Evolutionary conservation across 2,113 vertebrate genomes (phyloP), one percentile per base, ranked within the genome.

Genomic region (Mus musculus): DNA sequence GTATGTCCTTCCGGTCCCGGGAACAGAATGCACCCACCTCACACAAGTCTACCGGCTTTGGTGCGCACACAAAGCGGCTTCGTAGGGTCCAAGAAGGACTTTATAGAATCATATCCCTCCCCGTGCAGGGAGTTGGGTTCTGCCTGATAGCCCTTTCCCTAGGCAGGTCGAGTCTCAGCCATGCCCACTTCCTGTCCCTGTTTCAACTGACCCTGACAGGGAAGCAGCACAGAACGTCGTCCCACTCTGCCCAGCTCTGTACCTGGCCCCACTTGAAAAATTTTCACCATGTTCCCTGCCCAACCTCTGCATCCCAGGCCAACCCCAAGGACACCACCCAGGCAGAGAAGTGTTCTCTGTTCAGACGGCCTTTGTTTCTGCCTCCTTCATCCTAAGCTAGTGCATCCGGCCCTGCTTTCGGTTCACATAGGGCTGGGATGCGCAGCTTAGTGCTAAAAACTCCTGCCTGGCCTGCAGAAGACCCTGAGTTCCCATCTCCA

Each of bases 321-420:
- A n/a, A 39, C 9, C n/a, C 30, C 56, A 3, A 0, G 69, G 9
- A n/a, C 3, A 16, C 52, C 8, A 0, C 42, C 13, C 0, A 0
- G 22, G 46, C 4, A 65, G 72, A 52, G 59, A 61, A 4, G 2
- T 0, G 22, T 26, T 28, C 1, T 39, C 30, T 81, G 13, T 77
- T 7, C 84, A 8, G 46, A 36, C n/a, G 19, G 54, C 22, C 0
- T 49, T 33, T 69, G 46, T 28, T 20, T 88, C 91, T 54, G 6
- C 42, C 52, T 65, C 36, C 67, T 42, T 33, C 52, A 30, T 16
- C 11, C 61, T 28, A 1, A 77, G 73, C 24, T 16, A 9, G 7
- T 0, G 39, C 3, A 11, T 46, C 22, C 0, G 6, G 20, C 24
- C 3, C 0, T 1, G 30, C 59, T 36, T 36, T 89, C 19, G 20